Percentiles rank a stretch among this genome's conserved stretches.
phyloP scores from a whole-genome alignment of 2,888 invertebrate species.

The Cenopis cana region DNA sequence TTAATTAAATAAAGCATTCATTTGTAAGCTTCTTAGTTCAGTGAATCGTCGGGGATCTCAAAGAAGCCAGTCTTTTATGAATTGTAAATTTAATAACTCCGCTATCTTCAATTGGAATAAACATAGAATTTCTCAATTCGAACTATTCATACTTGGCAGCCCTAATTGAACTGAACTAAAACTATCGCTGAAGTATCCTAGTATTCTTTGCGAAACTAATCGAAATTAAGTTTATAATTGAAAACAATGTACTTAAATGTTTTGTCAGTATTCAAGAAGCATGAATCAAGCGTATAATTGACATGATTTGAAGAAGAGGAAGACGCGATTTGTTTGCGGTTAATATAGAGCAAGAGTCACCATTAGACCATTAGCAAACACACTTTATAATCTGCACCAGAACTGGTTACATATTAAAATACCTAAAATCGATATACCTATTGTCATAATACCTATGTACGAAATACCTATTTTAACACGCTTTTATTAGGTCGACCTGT shows the following conservation, averaged over 20 bases:
- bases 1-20: slow-evolving; percentile 37
- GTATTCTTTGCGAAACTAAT: not conserved
- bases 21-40: slow-evolving; percentile 30
- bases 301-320: not conserved
- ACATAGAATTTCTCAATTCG: slow-evolving; percentile 4
- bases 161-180: not conserved
- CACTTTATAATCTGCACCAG: not conserved
- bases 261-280: not conserved
- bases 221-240: not conserved
- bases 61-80: slow-evolving; percentile 36
- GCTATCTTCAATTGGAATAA: slow-evolving; percentile 35
- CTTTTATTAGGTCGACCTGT: too few species aligned
- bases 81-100: slow-evolving; percentile 36
- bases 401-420: not conserved
- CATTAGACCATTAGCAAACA: not conserved
- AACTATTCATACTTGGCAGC: slow-evolving; percentile 9
- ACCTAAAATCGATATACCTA: too few species aligned
- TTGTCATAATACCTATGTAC: too few species aligned
- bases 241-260: not conserved
- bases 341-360: not conserved
- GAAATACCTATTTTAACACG: too few species aligned
- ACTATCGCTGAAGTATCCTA: not conserved
- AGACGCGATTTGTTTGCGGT: not conserved
- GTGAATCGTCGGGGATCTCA: slow-evolving; percentile 21
- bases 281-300: not conserved